Evolutionary conservation across 1,140 invertebrate species (phyloP), one percentile per base, ranked within the genome.

Genomic region (Formica selysi): DNA sequence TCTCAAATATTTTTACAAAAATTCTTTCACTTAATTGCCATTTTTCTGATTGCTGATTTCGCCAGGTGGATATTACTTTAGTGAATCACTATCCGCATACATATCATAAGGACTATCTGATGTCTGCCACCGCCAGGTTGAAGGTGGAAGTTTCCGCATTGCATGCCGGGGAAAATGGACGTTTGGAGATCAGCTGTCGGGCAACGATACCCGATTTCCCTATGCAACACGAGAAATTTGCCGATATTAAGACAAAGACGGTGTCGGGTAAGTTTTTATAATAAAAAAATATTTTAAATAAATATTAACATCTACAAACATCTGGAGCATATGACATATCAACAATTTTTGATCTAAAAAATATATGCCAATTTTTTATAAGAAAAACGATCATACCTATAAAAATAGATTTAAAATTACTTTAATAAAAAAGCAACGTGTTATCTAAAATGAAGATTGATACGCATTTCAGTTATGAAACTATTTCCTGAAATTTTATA

Each of bases 131-230:
- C 36, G 89, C 93, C 51, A 92, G 96, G 51, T 93, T 97, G 48
- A 96, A 96, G 86, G 96, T 97, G 87, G 96, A 97, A 76, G 95
- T 97, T 83, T 96, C 96, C 0, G 96, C 95, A 48, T 94, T 97
- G 78, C 96, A 97, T 91, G 94, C 96, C 38, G 96, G 95, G 73
- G 95, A 96, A n/a, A 97, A 97, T 91, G 96, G 97, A 59, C 95
- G 95, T 67, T 95, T 97, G 65, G 96, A 96, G 84, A 96, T 97
- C 78, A 97, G 96, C 76, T 97, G 97, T 89, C 94, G 97, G 64
- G 96, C 97, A 74, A 97, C 97, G 57, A 97, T 97, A 92, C 97
- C 97, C 1, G 96, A 96, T 86, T 97, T 96, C 71, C 95, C 96
- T 2, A 96, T 95, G 29, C 93, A 96, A 68, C 95, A 95, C 13